Base-by-base conservation (phyloP, 1,140 invertebrate species). In the Zaprionus africanus region DNA sequence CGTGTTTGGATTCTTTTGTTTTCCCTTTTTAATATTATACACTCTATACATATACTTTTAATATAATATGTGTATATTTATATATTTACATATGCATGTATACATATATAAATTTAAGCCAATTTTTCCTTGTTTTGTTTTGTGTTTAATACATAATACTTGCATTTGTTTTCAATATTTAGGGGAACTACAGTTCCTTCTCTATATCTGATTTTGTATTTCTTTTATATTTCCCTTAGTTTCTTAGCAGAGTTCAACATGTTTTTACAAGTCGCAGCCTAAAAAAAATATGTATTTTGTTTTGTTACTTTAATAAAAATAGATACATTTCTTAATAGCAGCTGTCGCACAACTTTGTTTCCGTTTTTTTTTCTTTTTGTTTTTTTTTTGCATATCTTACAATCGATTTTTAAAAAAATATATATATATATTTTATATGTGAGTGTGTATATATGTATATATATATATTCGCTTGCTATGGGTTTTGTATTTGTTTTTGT, bases 61-160 rank as follows among this genome's bases (percentile, higher is more conserved):
- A 28, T 66, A 46, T 41, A 66, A 15, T 57, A 57, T 12, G 59
- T 61, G 51, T 62, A 58, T 63, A 54, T 56, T 38, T 60, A 28
- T 61, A 34, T 62, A 54, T 43, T n/a, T n/a, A n/a, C n/a, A n/a
- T n/a, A n/a, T n/a, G n/a, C n/a, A 38, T 60, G n/a, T 62, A 46
- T 63, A 13, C 31, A 22, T 49, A 19, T 49, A 49, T 49, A 49
- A 36, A 57, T 28, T 54, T 34, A 5, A 5, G 9, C 31, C 31
- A 34, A 54, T 43, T 60, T 59, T 58, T 22, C 43, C 34, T 49
- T 66, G 56, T 73, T 62, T 19, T 12, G 49, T 28, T 67, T 65
- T 57, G 60, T 76, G 65, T 76, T 70, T 78, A 38, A 76, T 76
- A 75, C 66, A 75, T 78, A 78, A 78, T 78, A 78, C 76, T 79